phyloP scores from a whole-genome alignment of 2,113 vertebrate species.

The Petaurus breviceps region DNA sequence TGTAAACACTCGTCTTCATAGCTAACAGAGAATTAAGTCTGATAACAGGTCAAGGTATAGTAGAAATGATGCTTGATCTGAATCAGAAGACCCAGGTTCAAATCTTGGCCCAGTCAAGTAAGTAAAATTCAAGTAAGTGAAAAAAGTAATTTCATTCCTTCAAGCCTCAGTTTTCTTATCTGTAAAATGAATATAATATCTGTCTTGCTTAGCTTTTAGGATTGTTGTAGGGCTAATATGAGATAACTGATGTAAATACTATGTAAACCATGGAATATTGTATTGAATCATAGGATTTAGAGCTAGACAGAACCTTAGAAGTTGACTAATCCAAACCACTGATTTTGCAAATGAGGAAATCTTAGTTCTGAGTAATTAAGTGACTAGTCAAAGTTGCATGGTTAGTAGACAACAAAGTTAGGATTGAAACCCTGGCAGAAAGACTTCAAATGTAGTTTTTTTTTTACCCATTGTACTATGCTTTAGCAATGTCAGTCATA shows the following conservation, averaged over 20 bases:
- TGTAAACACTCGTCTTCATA: neutral
- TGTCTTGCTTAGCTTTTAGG: neutral
- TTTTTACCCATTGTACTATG: no score
- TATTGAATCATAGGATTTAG: neutral
- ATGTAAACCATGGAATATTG: neutral
- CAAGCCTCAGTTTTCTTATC: neutral
- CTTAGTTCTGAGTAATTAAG: neutral
- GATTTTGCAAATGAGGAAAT: neutral
- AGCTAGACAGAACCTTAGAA: neutral
- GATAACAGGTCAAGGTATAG: neutral
- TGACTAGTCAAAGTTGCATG: neutral
- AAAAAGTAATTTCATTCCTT: neutral
- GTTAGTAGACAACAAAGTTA: neutral
- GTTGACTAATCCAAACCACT: neutral
- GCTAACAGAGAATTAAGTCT: neutral
- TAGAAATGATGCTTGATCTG: neutral
- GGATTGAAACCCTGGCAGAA: neutral
- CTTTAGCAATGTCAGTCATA: neutral
- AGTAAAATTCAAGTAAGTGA: neutral
- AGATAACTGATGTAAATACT: neutral
- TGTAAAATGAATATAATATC: neutral
- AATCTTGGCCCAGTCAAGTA: neutral
- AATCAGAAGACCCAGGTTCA: neutral
- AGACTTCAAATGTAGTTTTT: neutral
- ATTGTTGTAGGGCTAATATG: neutral